Evolutionary conservation across 2,797 vertebrate genomes (phyloP).

Genomic region (Molossus molossus): DNA sequence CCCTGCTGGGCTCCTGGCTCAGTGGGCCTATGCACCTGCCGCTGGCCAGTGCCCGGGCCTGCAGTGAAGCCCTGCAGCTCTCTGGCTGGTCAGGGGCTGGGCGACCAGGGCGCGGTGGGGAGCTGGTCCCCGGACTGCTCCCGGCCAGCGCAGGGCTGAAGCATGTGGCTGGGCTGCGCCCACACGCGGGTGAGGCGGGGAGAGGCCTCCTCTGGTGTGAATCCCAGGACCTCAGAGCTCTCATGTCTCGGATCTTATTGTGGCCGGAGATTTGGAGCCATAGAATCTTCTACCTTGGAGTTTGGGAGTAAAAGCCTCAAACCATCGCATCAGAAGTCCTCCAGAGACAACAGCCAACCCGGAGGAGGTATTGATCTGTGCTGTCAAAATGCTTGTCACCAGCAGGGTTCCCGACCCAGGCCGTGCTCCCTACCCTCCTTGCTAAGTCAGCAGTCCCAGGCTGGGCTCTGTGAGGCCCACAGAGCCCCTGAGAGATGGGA

Average conservation of each 20-base stretch:
- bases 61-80: background rate
- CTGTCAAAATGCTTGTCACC: background rate
- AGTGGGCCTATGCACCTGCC: background rate
- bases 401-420: too few species aligned
- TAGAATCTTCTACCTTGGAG: background rate
- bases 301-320: background rate
- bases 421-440: background rate
- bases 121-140: background rate
- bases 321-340: background rate
- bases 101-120: rapidly evolving
- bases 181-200: rapidly evolving
- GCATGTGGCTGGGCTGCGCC: background rate
- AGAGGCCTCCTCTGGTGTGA: background rate
- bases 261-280: background rate
- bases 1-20: background rate
- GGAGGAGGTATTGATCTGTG: background rate
- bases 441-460: background rate
- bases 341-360: background rate
- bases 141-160: background rate
- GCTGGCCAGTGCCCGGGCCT: background rate
- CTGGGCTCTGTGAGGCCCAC: background rate
- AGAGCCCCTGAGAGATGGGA: background rate
- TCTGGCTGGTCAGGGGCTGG: background rate
- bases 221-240: background rate
- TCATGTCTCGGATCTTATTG: background rate